Evolutionary conservation across 2,113 vertebrate genomes (phyloP).

Genomic region (Nycticryphes semicollaris): DNA sequence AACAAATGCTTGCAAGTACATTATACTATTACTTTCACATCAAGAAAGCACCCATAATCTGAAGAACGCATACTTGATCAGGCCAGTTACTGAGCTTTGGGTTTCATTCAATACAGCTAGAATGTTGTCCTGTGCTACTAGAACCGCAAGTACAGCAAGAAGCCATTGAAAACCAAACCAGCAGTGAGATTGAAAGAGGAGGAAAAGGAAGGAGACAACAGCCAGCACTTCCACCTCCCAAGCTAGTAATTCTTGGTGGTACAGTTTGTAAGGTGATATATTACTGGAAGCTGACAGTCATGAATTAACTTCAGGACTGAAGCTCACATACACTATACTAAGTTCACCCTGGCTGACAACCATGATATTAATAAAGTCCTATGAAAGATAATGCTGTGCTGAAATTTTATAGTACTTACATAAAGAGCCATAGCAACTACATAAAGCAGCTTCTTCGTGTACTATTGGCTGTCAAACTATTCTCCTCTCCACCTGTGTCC

Average conservation of each 20-base stretch:
- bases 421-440: neutral
- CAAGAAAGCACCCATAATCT: neutral
- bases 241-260: neutral
- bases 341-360: neutral
- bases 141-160: neutral
- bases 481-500: neutral
- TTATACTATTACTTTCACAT: neutral
- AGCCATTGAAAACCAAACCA: neutral
- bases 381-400: neutral
- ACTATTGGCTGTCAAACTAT: neutral
- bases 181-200: neutral
- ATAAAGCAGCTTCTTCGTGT: neutral
- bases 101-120: neutral
- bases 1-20: neutral
- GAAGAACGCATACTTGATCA: neutral
- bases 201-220: neutral
- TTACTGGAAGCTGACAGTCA: neutral
- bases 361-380: neutral
- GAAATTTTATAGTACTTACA: neutral
- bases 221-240: neutral
- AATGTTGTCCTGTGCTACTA: neutral
- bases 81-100: neutral
- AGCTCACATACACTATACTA: neutral
- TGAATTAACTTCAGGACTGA: neutral
- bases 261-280: neutral